Evolutionary conservation across 2,888 invertebrate species (phyloP).

Genomic region (Ichneumoninae sp.): DNA sequence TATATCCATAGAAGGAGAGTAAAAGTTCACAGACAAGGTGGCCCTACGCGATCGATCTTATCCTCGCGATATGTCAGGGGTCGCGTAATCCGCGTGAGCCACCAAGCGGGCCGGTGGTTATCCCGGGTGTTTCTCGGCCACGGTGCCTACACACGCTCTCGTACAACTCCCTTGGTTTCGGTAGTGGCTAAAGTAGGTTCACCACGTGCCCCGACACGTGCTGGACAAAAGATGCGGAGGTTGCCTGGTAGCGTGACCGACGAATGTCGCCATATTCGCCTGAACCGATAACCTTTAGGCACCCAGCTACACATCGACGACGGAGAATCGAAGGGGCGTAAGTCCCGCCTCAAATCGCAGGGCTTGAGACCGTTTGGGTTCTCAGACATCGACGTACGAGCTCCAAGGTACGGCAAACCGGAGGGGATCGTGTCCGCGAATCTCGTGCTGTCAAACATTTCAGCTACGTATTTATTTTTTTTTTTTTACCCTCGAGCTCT

Average conservation of each 20-base stretch:
- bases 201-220: slow-evolving; percentile 39
- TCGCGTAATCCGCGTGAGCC: slow-evolving; percentile 28
- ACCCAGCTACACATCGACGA: neutral
- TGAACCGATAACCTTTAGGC: slow-evolving; percentile 43
- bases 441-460: slow-evolving; percentile 31
- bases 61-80: slow-evolving; percentile 53
- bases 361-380: neutral
- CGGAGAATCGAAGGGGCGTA: neutral
- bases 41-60: slow-evolving; percentile 36
- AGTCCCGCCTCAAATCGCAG: neutral
- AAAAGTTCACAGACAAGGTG: slow-evolving; percentile 32
- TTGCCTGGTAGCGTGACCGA: slow-evolving; percentile 17
- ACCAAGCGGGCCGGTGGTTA: neutral
- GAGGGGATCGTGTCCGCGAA: slow-evolving; percentile 8
- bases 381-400: neutral
- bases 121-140: neutral
- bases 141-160: slow-evolving; percentile 2
- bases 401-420: neutral
- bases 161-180: neutral
- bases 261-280: slow-evolving; percentile 12
- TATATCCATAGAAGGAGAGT: neutral
- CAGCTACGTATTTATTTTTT: neutral
- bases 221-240: neutral
- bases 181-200: slow-evolving; percentile 3
- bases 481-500: slow-evolving; percentile 7